Evolutionary conservation across 92 coral and sea anemone species (phyloP), one percentile per base, ranked within the genome.

Genomic region (Porites rus): DNA sequence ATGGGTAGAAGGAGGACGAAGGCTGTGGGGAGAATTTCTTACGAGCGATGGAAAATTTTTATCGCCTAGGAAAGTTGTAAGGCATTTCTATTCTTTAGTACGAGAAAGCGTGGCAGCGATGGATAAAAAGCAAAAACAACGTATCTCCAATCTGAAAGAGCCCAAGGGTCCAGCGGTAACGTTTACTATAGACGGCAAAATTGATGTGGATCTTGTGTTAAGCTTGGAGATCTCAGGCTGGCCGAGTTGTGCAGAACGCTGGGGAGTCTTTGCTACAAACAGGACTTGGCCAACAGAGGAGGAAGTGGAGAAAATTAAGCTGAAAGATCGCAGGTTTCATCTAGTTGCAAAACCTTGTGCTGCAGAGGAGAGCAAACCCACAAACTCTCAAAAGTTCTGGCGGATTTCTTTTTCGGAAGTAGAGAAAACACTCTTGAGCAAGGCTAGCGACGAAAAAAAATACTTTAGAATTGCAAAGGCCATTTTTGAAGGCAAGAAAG

Each of bases 381-480:
- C 0, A 0, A 62, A 85, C 46, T 54, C 81, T 24, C 72, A 77
- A 1, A 0, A 19, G 11, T 72, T 69, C 65, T 91, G 94, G 94
- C 73, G 94, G 14, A 84, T 91, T 63, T 91, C 94, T 25, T 91
- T 88, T 12, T 91, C 94, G 21, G 62, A 69, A 38, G 91, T 74
- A 7, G 94, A 91, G 75, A 91, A 91, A 61, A 6, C 2, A 4
- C 89, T 91, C 0, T 43, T 91, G 51, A 9, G 65, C 22, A 84
- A 81, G 13, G 70, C 72, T 1, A 12, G 56, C 11, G 6, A 75
- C 1, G 87, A 85, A 22, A 85, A 85, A 73, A 66, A 73, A 51
- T 85, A 58, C 21, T 90, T 79, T 43, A 77, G 82, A 31, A 74
- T 91, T 51, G 78, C 82, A 3, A 91, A 91, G 66, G 88, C 74